Evolutionary conservation across 2,888 invertebrate species (phyloP).

Genomic region (Trachelus stipa): DNA sequence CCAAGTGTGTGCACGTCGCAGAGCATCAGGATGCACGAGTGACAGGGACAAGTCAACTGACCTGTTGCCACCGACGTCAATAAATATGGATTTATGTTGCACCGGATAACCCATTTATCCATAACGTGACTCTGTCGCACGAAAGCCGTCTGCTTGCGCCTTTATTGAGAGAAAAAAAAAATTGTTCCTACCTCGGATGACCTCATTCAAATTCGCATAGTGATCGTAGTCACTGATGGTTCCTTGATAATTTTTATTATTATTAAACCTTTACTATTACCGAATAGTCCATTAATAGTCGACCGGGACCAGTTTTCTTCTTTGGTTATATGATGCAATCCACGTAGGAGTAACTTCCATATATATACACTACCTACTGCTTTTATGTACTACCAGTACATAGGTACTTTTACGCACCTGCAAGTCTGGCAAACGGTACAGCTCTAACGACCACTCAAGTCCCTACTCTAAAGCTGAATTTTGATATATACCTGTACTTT

Average conservation of each 20-base stretch:
- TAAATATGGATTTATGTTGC: conserved; percentile 36
- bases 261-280: neutral
- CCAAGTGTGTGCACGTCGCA: conserved; percentile 1
- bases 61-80: conserved; percentile 20
- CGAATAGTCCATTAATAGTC: neutral
- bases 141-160: neutral
- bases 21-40: neutral
- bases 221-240: neutral
- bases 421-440: neutral
- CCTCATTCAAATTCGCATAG: neutral
- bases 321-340: neutral
- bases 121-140: neutral
- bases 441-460: neutral
- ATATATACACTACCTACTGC: neutral
- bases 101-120: conserved; percentile 34
- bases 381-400: neutral
- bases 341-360: neutral
- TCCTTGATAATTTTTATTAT: neutral
- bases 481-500: neutral
- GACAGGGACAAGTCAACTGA: conserved; percentile 6
- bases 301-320: neutral
- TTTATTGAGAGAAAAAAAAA: neutral
- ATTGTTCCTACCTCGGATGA: neutral
- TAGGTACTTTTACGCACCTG: neutral
- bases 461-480: neutral